Evolutionary conservation across 2,113 vertebrate species (phyloP), one percentile per base, ranked within the genome.

Genomic region (Formicarius rufipectus): DNA sequence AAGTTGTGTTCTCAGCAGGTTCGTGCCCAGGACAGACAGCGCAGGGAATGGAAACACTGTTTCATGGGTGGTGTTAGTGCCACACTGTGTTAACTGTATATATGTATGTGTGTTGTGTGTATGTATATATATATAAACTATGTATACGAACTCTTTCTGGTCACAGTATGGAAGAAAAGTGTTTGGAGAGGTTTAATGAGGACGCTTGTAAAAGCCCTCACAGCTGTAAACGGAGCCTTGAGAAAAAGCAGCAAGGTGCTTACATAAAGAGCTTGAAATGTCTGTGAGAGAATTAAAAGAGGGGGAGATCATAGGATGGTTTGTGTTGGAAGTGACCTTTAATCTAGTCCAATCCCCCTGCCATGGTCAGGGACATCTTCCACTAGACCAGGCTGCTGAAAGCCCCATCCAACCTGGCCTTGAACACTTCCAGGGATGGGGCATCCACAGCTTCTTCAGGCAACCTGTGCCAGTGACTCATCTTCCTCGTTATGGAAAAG

Each of bases 371-470:
- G 72, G 30, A 27, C 30, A 6, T 14, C 49, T 91, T 31, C 15
- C 40, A 12, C 18, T 33, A 33, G 44, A 58, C 14, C 30, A 56
- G 14, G 10, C 47, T 87, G 30, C 27, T 80, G 49, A 64, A 52
- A 84, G 10, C 18, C 3, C 4, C 0, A 1, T 66, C 30, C 23
- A 58, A 0, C 8, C 0, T 80, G 37, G 7, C 49, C 63, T 60
- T 58, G 68, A 89, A n/a, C 14, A 20, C 13, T 28, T 73, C 6
- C 10, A 8, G 3, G 14, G 10, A 20, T 39, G 18, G 18, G 10
- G 23, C 9, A 11, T 76, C 33, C 6, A 1, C 27, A 66, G 14
- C 9, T 80, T 73, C 44, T 73, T 21, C 47, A 23, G 21, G 14
- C 10, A 76, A 5, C 21, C 14, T 35, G 6, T 60, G 45, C 7